These are phyloP conservation scores for Nemopilema nomurai DNA, from an alignment of 30 jellyfish, hydroid and myxozoan species.

Conservation along the genomic window DNA sequence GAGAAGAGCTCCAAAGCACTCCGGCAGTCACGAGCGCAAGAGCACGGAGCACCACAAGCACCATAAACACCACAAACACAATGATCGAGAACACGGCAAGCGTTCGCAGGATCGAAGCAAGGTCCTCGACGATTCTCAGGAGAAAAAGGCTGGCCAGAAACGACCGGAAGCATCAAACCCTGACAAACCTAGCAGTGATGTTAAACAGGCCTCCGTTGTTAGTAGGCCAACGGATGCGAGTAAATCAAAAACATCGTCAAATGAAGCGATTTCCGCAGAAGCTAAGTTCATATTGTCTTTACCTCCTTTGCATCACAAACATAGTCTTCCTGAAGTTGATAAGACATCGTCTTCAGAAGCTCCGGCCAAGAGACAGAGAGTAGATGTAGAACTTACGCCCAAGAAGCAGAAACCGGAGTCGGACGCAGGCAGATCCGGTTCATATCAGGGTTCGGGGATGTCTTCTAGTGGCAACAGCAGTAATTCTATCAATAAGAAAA, in stretches of 20 bases:
- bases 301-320: constrained; percentile 55
- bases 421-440: constrained; percentile 17
- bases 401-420: constrained; percentile 37
- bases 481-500: constrained; percentile 38
- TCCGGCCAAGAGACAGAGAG: constrained; percentile 73
- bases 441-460: background rate
- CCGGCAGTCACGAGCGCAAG: constrained; percentile 34
- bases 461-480: constrained; percentile 16
- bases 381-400: constrained; percentile 31
- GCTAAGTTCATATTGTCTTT: constrained; percentile 35
- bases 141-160: constrained; percentile 2
- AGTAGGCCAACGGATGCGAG: constrained; percentile 30
- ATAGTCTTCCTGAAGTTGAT: constrained; percentile 49
- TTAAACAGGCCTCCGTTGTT: constrained; percentile 11
- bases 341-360: constrained; percentile 42
- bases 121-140: background rate
- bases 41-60: constrained; percentile 61
- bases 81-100: constrained; percentile 30
- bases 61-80: constrained; percentile 45
- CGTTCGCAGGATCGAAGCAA: constrained; percentile 14
- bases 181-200: constrained; percentile 14
- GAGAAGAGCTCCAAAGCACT: constrained; percentile 33
- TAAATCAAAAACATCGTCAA: constrained; percentile 10
- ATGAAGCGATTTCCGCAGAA: constrained; percentile 57
- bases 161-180: constrained; percentile 13